Conservation (phyloP, 2,888 invertebrate species). For the Neelides folsomi region DNA sequence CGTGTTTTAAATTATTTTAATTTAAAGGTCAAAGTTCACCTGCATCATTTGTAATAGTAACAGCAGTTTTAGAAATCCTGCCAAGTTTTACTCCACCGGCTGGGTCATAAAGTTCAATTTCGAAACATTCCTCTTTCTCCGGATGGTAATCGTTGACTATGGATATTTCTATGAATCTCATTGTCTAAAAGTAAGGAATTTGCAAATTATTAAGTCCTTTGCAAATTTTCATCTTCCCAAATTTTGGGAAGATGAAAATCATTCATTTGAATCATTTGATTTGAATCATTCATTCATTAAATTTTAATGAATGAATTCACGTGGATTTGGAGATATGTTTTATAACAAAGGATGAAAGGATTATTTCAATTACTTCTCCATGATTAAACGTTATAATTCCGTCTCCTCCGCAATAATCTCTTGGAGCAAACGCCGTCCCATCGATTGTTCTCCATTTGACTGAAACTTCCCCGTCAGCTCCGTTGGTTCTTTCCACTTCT, state of each 20-base stretch:
- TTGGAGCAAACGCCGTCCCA: constrained; percentile 42
- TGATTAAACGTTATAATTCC: constrained; percentile 40
- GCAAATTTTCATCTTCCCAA: not conserved
- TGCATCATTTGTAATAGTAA: constrained; percentile 45
- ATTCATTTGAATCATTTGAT: too few relatives aligned
- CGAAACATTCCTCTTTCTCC: not conserved
- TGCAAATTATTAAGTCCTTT: not conserved
- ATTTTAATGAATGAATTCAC: not conserved
- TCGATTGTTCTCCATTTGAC: constrained; percentile 45
- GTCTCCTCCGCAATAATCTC: constrained; percentile 43
- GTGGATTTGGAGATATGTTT: not conserved
- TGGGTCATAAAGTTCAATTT: not conserved
- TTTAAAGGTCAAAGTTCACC: constrained; percentile 33
- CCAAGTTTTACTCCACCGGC: constrained; percentile 41
- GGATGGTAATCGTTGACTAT: constrained; percentile 42
- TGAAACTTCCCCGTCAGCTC: constrained; percentile 43
- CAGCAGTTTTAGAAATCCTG: constrained; percentile 39
- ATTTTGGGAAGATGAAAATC: too few relatives aligned
- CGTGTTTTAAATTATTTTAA: too few relatives aligned
- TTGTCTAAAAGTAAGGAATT: constrained; percentile 35
- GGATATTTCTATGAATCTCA: constrained; percentile 42
- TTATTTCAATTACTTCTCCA: constrained; percentile 36
- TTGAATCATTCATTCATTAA: too few relatives aligned
- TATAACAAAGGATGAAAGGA: too few relatives aligned
- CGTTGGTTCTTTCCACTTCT: constrained; percentile 41